phyloP scores from a whole-genome alignment of 2,797 vertebrate species.

The Pterois miles region DNA sequence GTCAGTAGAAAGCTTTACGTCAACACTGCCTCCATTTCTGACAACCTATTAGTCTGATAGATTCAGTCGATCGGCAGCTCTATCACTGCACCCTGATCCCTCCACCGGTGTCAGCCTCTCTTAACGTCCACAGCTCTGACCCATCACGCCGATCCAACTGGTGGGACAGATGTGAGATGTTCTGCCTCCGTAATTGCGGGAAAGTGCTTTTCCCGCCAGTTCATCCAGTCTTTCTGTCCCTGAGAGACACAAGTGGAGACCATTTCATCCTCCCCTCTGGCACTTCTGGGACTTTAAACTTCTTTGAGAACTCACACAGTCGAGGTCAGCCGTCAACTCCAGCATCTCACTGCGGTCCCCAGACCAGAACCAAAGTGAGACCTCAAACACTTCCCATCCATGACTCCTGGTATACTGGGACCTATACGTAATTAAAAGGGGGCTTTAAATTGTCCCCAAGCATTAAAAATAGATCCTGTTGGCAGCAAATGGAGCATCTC shows the following conservation, averaged over 20 bases:
- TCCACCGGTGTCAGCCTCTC: slow-evolving; percentile 4
- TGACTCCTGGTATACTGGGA: slow-evolving; percentile 54
- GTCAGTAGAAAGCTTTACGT: neutral
- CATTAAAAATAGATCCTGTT: slow-evolving; percentile 75
- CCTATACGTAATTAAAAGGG: slow-evolving; percentile 65
- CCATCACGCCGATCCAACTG: neutral
- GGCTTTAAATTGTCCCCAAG: slow-evolving; percentile 53
- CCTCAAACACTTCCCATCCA: slow-evolving; percentile 19
- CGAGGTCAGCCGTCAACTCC: slow-evolving; percentile 56
- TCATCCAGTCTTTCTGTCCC: slow-evolving; percentile 8
- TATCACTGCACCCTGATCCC: neutral
- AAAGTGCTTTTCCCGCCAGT: slow-evolving; percentile 54
- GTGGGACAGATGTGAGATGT: slow-evolving; percentile 12
- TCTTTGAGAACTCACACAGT: slow-evolving; percentile 22
- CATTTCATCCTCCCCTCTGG: slow-evolving; percentile 17
- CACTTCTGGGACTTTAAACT: slow-evolving; percentile 31
- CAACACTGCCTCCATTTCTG: neutral
- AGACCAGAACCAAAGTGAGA: slow-evolving; percentile 18
- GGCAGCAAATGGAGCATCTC: slow-evolving; percentile 65
- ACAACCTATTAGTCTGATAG: neutral
- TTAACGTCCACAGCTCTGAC: slow-evolving; percentile 3
- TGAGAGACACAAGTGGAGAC: slow-evolving; percentile 25
- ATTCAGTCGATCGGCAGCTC: neutral
- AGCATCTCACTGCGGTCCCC: slow-evolving; percentile 44
- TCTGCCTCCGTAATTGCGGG: slow-evolving; percentile 19